These are phyloP conservation scores for Staurois parvus DNA, from an alignment of 2,797 vertebrate genomes.

Conservation along the genomic window DNA sequence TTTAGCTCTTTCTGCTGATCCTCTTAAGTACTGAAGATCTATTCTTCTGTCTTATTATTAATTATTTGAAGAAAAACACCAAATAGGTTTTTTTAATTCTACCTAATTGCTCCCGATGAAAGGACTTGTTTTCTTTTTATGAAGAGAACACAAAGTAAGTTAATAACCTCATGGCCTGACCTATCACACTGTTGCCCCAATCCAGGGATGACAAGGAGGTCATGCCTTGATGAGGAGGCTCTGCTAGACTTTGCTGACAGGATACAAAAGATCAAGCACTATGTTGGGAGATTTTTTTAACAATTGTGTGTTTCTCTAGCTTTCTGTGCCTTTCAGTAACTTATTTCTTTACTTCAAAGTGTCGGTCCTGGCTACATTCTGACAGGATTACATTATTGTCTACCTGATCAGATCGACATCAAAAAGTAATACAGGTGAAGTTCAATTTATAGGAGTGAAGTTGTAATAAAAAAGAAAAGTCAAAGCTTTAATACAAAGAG, in stretches of 20 bases:
- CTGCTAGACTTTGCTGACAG: slow-evolving; percentile 14
- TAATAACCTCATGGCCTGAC: neutral
- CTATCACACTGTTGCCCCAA: neutral
- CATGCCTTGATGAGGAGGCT: slow-evolving; percentile 20
- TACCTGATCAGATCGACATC: slow-evolving; percentile 2
- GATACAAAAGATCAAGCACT: slow-evolving; percentile 46
- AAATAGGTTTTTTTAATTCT: neutral
- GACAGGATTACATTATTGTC: slow-evolving; percentile 13
- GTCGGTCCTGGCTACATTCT: neutral
- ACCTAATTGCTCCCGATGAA: neutral
- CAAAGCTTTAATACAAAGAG: neutral
- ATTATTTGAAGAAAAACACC: neutral
- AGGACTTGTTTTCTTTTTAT: neutral
- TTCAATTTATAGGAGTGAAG: neutral
- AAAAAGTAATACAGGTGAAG: neutral
- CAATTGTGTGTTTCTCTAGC: slow-evolving; percentile 35
- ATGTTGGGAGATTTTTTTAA: slow-evolving; percentile 30
- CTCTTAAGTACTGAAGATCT: no score
- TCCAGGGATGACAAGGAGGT: slow-evolving; percentile 1
- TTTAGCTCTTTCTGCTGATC: neutral
- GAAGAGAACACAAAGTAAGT: neutral
- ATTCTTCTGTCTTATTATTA: neutral
- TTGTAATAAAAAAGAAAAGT: neutral
- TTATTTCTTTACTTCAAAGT: slow-evolving; percentile 36
- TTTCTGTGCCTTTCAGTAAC: neutral